phyloP scores from a whole-genome alignment of 2,888 invertebrate genomes.

The Ceramica pisi region DNA sequence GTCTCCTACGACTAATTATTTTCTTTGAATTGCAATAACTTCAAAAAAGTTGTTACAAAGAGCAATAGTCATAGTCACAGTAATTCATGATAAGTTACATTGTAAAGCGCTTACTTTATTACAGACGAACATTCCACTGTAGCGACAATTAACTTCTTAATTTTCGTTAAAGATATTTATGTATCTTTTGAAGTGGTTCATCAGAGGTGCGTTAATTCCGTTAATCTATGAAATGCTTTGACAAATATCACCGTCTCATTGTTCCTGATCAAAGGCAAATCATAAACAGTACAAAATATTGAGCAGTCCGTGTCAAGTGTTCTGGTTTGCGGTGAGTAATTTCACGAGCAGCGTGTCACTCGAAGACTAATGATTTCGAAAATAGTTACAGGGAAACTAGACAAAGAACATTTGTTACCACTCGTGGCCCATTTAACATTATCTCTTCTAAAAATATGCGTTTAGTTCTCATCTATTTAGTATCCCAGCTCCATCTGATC shows the following conservation, averaged over 20 bases:
- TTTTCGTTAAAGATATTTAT: conserved; percentile 78
- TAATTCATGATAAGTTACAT: conserved; percentile 56
- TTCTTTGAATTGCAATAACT: conserved; percentile 44
- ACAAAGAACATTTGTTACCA: conserved; percentile 74
- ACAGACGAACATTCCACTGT: conserved; percentile 69
- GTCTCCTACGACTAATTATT: conserved; percentile 30
- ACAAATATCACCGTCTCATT: conserved; percentile 80
- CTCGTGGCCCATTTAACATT: conserved; percentile 72
- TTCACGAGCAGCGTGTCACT: conserved; percentile 77
- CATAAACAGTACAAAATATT: conserved; percentile 87
- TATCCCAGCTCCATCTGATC: conserved; percentile 25
- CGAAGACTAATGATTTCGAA: conserved; percentile 81
- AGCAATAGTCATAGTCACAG: conserved; percentile 28
- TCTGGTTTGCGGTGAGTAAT: conserved; percentile 83
- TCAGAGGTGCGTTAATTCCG: conserved; percentile 80
- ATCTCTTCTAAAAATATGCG: conserved; percentile 71
- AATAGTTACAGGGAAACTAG: conserved; percentile 79
- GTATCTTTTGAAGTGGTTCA: conserved; percentile 81
- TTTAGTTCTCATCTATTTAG: conserved; percentile 58
- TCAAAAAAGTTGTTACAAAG: conserved; percentile 45
- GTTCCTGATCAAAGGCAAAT: conserved; percentile 85
- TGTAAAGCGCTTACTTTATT: conserved; percentile 67
- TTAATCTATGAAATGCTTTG: conserved; percentile 81
- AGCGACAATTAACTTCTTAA: conserved; percentile 79
- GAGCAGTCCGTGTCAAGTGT: conserved; percentile 81